Base-by-base conservation (phyloP, 2,888 invertebrate genomes). In the Cryptus armator region DNA sequence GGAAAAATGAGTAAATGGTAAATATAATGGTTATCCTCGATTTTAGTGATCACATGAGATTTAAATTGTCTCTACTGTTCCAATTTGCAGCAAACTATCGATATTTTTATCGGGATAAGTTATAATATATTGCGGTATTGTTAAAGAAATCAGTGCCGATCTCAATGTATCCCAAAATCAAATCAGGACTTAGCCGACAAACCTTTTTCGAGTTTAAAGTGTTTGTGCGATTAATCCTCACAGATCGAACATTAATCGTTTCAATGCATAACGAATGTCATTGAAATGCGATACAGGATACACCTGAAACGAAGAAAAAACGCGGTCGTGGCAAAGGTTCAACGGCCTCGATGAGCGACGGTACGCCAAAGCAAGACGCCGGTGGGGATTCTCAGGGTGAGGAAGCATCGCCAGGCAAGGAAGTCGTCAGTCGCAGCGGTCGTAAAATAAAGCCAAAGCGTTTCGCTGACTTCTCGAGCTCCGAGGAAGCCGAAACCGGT, bases 381-480 rank as follows among this genome's bases (percentile, higher is more conserved):
- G 83, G 53, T 3, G 84, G 76, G 3, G 93, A 93, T 68, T 91
- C 92, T 2, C 94, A 94, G 84, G 95, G 94, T 19, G 94, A 93
- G 0, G 94, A 93, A 0, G 91, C 94, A 0, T 95, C 95, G 19
- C 82, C 85, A 2, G 95, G 95, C 83, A 95, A 95, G 1, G 95
- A 96, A 90, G 92, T 96, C 32, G 95, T 96, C 10, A 96, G 96
- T 91, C 95, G 97, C 81, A 96, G 97, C 89, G 97, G 97, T 0
- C 95, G 97, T 75, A 97, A 97, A 93, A 96, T 97, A 84, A 96
- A 97, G 87, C 96, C 96, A 0, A 97, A 96, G 93, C 91, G 93
- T 43, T 94, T 92, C 80, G 92, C 93, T 14, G 93, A 94, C 80
- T 93, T 91, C 66, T 91, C 90, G 48, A 91, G 91, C 83, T 91